Percentiles rank a stretch among this genome's conserved stretches.
Conservation (phyloP, 2,113 vertebrate species). For the Albula goreensis region DNA sequence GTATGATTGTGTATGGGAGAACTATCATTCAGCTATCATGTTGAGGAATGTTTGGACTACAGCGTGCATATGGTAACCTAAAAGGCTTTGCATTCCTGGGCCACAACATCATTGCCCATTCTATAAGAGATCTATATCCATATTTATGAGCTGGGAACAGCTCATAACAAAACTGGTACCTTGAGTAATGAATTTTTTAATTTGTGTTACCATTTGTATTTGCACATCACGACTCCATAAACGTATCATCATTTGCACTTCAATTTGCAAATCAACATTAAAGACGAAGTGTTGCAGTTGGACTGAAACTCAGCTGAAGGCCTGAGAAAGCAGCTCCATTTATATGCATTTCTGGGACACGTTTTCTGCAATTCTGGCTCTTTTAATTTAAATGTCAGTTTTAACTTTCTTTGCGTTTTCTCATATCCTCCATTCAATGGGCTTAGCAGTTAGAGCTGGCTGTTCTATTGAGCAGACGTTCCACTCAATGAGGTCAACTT, state of each 20-base stretch:
- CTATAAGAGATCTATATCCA: too few species aligned
- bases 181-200: not conserved
- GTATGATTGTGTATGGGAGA: too few species aligned
- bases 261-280: not conserved
- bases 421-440: not conserved
- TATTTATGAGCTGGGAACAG: too few species aligned
- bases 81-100: too few species aligned
- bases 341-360: not conserved
- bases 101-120: too few species aligned
- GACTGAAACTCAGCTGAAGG: not conserved
- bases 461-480: not conserved
- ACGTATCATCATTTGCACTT: not conserved
- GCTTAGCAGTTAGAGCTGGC: not conserved
- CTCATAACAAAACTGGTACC: too few species aligned
- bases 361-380: not conserved
- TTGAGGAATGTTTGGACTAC: too few species aligned
- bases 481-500: not conserved
- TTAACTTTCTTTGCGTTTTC: not conserved
- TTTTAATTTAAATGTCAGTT: constrained; percentile 5
- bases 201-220: not conserved
- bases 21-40: too few species aligned
- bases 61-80: too few species aligned
- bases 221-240: not conserved
- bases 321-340: not conserved
- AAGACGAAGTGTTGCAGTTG: not conserved